A percentile compares a stretch with the other conserved stretches of the same genome.
phyloP scores from a whole-genome alignment of 2,797 vertebrate genomes.

The Serranus cabrilla region DNA sequence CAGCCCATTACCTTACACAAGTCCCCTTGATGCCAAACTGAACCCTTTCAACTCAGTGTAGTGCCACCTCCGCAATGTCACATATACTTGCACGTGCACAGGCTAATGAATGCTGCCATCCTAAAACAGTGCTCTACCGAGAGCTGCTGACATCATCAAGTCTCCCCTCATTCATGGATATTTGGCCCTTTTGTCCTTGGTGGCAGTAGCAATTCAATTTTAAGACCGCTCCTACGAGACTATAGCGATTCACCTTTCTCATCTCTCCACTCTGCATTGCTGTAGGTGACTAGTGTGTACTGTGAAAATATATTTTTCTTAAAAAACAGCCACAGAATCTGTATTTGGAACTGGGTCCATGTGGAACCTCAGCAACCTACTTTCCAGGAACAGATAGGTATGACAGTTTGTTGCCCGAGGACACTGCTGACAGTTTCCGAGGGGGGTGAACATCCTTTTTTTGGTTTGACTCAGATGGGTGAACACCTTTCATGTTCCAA shows the following conservation, averaged over 20 bases:
- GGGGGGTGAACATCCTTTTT: not conserved
- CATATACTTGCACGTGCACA: slow-evolving; percentile 9
- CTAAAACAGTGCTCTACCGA: not conserved
- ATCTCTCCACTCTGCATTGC: not conserved
- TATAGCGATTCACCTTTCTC: slow-evolving; percentile 29
- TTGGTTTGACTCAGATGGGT: not conserved
- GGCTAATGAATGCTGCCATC: slow-evolving; percentile 11
- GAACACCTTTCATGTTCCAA: not conserved
- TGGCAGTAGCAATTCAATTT: slow-evolving; percentile 16
- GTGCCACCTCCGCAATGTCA: slow-evolving; percentile 52
- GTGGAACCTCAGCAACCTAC: slow-evolving; percentile 3
- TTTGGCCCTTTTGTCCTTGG: slow-evolving; percentile 46
- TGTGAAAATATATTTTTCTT: not conserved
- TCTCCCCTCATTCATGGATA: slow-evolving; percentile 42
- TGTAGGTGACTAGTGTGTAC: not conserved
- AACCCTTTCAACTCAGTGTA: slow-evolving; percentile 47
- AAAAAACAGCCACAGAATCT: not conserved
- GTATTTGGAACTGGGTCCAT: not conserved
- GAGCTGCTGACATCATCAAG: slow-evolving; percentile 65
- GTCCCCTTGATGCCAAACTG: slow-evolving; percentile 47
- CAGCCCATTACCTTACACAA: slow-evolving; percentile 45
- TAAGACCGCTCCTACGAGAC: slow-evolving; percentile 26
- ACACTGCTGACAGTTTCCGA: slow-evolving; percentile 6
- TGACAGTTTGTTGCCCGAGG: slow-evolving; percentile 7
- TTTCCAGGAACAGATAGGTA: slow-evolving; percentile 18